Conservation (phyloP, 2,888 invertebrate genomes). For the Colostygia pectinataria region DNA sequence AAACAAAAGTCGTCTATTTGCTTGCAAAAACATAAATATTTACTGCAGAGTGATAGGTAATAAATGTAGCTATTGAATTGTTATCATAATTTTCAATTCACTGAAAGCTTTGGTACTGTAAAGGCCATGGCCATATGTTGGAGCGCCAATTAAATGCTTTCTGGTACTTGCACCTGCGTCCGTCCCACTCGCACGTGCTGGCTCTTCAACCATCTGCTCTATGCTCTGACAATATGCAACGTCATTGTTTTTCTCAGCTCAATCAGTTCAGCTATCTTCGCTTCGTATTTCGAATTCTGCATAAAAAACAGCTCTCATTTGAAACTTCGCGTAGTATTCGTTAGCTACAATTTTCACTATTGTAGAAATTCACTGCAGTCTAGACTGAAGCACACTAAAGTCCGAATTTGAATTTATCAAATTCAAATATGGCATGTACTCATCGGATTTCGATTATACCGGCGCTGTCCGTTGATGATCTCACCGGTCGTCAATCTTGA, state of each 20-base stretch:
- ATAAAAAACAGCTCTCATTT: not conserved
- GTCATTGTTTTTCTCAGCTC: slow-evolving; percentile 6
- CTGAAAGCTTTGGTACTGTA: slow-evolving; percentile 38
- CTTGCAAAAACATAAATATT: too few relatives aligned
- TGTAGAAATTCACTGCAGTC: too few relatives aligned
- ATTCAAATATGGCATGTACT: slow-evolving; percentile 40
- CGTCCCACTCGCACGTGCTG: slow-evolving; percentile 75
- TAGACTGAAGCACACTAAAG: too few relatives aligned
- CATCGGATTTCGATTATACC: slow-evolving; percentile 61
- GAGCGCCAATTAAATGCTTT: slow-evolving; percentile 57
- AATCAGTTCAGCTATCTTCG: not conserved
- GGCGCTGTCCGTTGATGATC: slow-evolving; percentile 69
- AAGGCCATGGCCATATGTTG: slow-evolving; percentile 56
- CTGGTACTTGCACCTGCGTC: slow-evolving; percentile 71
- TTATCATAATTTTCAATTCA: slow-evolving; percentile 33
- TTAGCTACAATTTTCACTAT: too few relatives aligned
- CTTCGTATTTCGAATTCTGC: not conserved
- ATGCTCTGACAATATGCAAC: slow-evolving; percentile 29
- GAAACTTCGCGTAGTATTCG: too few relatives aligned
- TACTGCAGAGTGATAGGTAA: too few relatives aligned
- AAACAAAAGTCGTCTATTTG: not conserved
- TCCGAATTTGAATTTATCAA: too few relatives aligned
- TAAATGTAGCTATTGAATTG: too few relatives aligned
- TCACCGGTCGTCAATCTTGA: slow-evolving; percentile 79
- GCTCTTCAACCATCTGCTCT: slow-evolving; percentile 40